A percentile compares a stretch with the other conserved stretches of the same genome.
These are phyloP conservation scores for Erethizon dorsatum DNA, from an alignment of 2,797 vertebrate genomes.

Conservation along the genomic window DNA sequence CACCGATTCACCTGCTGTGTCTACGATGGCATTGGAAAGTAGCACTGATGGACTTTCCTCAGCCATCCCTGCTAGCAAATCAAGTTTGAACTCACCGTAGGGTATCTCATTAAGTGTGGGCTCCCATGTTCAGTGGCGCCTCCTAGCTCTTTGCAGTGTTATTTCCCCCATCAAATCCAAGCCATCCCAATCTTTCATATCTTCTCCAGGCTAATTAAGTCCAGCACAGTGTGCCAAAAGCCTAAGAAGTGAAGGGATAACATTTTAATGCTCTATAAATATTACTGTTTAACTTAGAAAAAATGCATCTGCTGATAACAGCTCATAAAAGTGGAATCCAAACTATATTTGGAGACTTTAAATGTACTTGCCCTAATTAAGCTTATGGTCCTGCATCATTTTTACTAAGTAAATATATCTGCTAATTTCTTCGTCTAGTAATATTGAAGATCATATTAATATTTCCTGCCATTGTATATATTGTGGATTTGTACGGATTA, in stretches of 20 bases:
- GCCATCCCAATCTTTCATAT: not conserved
- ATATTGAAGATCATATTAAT: not conserved
- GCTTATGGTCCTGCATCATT: not conserved
- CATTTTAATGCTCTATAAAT: not conserved
- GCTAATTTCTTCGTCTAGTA: slow-evolving; percentile 8
- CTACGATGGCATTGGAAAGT: rapidly evolving
- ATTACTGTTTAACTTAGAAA: not conserved
- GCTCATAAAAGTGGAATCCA: not conserved
- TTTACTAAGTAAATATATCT: not conserved
- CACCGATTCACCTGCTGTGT: rapidly evolving
- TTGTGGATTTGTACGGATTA: not conserved
- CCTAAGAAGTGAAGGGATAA: not conserved
- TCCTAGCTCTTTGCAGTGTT: not conserved
- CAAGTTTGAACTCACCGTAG: not conserved
- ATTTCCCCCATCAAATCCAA: not conserved
- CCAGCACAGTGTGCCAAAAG: no score
- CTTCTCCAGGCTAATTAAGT: not conserved
- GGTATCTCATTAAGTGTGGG: rapidly evolving
- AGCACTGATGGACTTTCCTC: not conserved
- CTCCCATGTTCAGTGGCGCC: not conserved
- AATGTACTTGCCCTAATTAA: not conserved
- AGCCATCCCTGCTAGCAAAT: not conserved
- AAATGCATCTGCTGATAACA: not conserved
- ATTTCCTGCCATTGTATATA: not conserved
- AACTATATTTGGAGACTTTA: not conserved